These are phyloP conservation scores for Melanocharis versteri DNA, from an alignment of 2,113 vertebrate genomes.

Conservation along the genomic window DNA sequence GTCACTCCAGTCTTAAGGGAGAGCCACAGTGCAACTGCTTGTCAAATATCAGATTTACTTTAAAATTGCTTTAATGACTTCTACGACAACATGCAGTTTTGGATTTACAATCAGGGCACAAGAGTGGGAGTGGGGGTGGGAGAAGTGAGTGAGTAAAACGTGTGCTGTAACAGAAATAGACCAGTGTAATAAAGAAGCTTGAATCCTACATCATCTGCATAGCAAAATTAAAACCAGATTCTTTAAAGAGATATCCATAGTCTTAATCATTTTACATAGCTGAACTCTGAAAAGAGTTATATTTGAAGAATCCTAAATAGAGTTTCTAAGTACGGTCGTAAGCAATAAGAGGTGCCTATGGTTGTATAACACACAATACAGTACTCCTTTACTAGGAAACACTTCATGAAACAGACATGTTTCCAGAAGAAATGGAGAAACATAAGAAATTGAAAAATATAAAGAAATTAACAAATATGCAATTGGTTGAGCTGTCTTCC, in stretches of 20 bases:
- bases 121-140: neutral
- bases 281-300: neutral
- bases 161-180: neutral
- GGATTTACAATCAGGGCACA: neutral
- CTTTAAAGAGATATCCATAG: neutral
- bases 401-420: neutral
- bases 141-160: neutral
- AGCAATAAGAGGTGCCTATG: neutral
- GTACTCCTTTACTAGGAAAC: neutral
- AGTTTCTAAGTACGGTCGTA: neutral
- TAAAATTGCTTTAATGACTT: constrained; percentile 33
- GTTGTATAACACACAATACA: neutral
- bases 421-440: neutral
- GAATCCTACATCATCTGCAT: neutral
- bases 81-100: neutral
- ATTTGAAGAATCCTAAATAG: neutral
- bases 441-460: neutral
- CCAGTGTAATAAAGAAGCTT: neutral
- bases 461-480: neutral
- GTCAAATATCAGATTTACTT: constrained; percentile 24
- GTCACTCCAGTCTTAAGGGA: neutral
- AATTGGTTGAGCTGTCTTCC: neutral
- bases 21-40: neutral
- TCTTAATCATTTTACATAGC: neutral
- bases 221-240: neutral